Percentiles rank a stretch among this genome's conserved stretches.
Conservation (phyloP, 2,797 vertebrate genomes). For the Microtus obscurus region DNA sequence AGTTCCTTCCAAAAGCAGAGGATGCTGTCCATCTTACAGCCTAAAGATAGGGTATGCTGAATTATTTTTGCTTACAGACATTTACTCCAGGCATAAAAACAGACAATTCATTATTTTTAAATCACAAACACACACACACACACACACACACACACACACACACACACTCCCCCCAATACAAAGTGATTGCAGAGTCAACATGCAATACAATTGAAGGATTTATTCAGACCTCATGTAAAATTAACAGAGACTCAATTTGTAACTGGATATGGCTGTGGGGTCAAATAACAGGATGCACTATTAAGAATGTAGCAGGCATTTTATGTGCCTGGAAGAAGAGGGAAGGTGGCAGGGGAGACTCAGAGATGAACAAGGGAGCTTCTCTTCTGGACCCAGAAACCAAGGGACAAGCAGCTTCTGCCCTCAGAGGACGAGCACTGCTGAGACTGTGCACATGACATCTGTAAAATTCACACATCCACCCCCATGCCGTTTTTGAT, state of each 20-base stretch:
- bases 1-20: not conserved
- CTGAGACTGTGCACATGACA: fast-evolving
- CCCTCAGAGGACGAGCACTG: not conserved
- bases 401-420: fast-evolving
- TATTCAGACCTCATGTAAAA: not conserved
- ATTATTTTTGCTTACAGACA: not conserved
- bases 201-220: not conserved
- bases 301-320: not conserved
- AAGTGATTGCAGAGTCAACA: not conserved
- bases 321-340: not conserved
- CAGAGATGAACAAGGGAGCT: not conserved
- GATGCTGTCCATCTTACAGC: not conserved
- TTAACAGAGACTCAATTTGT: not conserved
- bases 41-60: not conserved
- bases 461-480: not conserved
- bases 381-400: not conserved
- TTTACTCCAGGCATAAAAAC: not conserved
- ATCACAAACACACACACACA: not conserved
- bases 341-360: fast-evolving
- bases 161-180: no score
- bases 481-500: not conserved
- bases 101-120: not conserved
- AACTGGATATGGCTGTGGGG: not conserved
- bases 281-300: not conserved
- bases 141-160: not conserved